Base-by-base conservation (phyloP, 53 echinoderm and acorn worm genomes). In the Henricia sp. region DNA sequence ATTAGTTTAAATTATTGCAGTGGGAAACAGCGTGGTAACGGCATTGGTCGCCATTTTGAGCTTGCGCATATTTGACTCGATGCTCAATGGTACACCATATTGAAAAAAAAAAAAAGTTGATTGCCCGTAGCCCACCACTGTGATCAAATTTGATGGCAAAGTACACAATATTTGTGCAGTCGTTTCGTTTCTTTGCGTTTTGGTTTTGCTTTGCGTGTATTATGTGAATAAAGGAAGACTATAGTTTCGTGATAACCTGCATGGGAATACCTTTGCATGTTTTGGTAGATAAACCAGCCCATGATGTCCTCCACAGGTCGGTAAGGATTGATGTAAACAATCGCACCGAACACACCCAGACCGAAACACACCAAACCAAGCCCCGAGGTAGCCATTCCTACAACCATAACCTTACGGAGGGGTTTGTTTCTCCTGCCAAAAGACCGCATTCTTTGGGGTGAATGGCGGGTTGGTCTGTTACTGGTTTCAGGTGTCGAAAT, bases 201-300 rank as follows among this genome's bases (percentile, higher is more conserved):
- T n/a, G n/a, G n/a, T n/a, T n/a, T n/a, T n/a, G n/a, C n/a, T n/a
- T n/a, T n/a, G n/a, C n/a, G n/a, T n/a, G n/a, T n/a, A n/a, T n/a
- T n/a, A n/a, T n/a, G n/a, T n/a, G n/a, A n/a, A n/a, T n/a, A n/a
- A n/a, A n/a, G n/a, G n/a, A n/a, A n/a, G n/a, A n/a, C n/a, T n/a
- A n/a, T 33, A 26, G 33, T 2, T 36, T 10, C 65, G 10, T 16
- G 8, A 10, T 37, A 24, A 17, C 27, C 24, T 27, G 2, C 27
- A 4, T 16, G 69, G 10, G 2, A 14, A 48, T 76, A 90, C 90
- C 90, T 90, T 35, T 86, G 86, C 0, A 55, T 3, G 11, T 71
- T 90, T 73, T 90, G 90, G 37, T 71, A 90, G 1, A 39, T 0
- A 23, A 86, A 77, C 90, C 90, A 90, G 20, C 65, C 77, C 56